Evolutionary conservation across 2,888 invertebrate genomes (phyloP).

Genomic region (Trachelus troglodyta): DNA sequence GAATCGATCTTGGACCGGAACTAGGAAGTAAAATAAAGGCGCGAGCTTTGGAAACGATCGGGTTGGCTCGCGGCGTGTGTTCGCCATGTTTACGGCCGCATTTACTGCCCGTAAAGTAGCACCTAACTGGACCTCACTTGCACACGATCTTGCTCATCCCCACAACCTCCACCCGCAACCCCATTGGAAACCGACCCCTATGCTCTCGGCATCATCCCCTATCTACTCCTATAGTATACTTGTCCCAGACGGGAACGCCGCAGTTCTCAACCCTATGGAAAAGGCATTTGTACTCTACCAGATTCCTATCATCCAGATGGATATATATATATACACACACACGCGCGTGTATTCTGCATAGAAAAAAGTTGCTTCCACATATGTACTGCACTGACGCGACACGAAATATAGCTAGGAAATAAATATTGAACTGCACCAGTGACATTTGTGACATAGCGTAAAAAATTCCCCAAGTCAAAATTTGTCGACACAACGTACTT

Average conservation of each 20-base stretch:
- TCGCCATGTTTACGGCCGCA: slow-evolving; percentile 50
- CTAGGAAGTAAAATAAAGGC: background rate
- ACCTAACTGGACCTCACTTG: slow-evolving; percentile 49
- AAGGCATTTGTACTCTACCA: background rate
- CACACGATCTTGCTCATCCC: slow-evolving; percentile 30
- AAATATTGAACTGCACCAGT: background rate
- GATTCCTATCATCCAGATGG: background rate
- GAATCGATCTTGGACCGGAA: background rate
- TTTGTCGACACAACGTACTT: background rate
- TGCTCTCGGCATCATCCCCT: slow-evolving; percentile 11
- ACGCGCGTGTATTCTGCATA: too few species aligned
- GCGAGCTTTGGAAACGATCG: background rate
- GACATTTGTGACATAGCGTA: background rate
- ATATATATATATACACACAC: background rate
- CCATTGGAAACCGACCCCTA: slow-evolving; percentile 10
- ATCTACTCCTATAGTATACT: background rate
- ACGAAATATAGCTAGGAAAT: background rate
- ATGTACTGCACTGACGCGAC: too few species aligned
- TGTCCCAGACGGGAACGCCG: slow-evolving; percentile 6
- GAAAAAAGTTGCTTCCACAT: background rate
- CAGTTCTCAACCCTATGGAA: slow-evolving; percentile 13
- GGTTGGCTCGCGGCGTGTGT: slow-evolving; percentile 33
- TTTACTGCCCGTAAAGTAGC: slow-evolving; percentile 54
- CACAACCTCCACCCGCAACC: slow-evolving; percentile 11
- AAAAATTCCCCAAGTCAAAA: background rate